These are phyloP conservation scores for Corythucha ciliata DNA, from an alignment of 2,888 invertebrate genomes.

Conservation along the genomic window DNA sequence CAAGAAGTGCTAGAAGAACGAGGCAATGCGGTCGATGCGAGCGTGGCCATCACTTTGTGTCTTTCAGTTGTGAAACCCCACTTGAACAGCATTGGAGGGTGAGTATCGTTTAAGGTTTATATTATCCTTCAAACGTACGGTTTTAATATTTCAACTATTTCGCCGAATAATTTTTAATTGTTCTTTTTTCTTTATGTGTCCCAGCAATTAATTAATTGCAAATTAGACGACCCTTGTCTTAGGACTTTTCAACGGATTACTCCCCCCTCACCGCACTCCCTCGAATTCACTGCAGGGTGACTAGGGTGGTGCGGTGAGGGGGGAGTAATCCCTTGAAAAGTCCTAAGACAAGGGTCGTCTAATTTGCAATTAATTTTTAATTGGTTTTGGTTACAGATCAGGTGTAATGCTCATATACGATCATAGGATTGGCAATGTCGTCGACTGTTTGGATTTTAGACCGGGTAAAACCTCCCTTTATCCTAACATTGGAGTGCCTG, in stretches of 20 bases:
- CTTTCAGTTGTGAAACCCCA: slow-evolving; percentile 63
- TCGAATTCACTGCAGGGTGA: too few species aligned
- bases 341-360: too few species aligned
- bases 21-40: slow-evolving; percentile 70
- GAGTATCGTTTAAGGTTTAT: slow-evolving; percentile 36
- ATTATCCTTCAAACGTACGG: slow-evolving; percentile 19
- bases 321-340: too few species aligned
- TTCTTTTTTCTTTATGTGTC: too few species aligned
- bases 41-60: slow-evolving; percentile 63
- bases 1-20: slow-evolving; percentile 55
- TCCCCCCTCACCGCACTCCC: too few species aligned
- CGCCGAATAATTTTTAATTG: too few species aligned
- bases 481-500: slow-evolving; percentile 44
- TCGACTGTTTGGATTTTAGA: slow-evolving; percentile 51
- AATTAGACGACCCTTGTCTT: too few species aligned
- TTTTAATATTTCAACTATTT: slow-evolving; percentile 6
- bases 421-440: slow-evolving; percentile 49
- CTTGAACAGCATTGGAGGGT: slow-evolving; percentile 68
- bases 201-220: too few species aligned
- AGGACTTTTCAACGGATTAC: too few species aligned
- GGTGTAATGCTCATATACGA: slow-evolving; percentile 64
- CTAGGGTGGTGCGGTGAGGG: too few species aligned
- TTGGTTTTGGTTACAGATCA: slow-evolving; percentile 50
- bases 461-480: slow-evolving; percentile 26
- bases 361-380: too few species aligned